Evolutionary conservation across 2,113 vertebrate species (phyloP), one percentile per base, ranked within the genome.

Genomic region (Dicrurus megarhynchus): DNA sequence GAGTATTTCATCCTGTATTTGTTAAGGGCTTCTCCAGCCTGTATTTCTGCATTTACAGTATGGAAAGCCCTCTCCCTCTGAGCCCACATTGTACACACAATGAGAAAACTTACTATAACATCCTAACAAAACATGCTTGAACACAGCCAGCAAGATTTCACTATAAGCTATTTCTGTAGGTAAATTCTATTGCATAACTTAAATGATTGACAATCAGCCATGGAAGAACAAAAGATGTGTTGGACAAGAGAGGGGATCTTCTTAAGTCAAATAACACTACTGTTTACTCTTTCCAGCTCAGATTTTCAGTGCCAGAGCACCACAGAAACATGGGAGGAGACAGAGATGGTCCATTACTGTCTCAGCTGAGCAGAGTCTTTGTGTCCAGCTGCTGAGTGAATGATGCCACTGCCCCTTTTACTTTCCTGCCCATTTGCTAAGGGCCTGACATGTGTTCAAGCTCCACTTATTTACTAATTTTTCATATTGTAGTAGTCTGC

Each of bases 111-210:
- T 44, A 47, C 44, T 35, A 61, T 59, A 93, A 44, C 13, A 46
- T 59, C 61, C 42, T 69, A 50, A 83, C 11, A 26, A 68, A 89
- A 65, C 71, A 80, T 91, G 93, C 84, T 94, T 65, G 77, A 93
- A 94, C 87, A 93, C 13, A 94, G 74, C 16, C 81, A 87, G 63
- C 14, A 35, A 79, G 75, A 93, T 88, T 95, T 91, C 47, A 47
- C 70, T 94, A 39, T 19, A 73, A 78, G 69, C 74, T 93, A 83
- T 85, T 80, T 83, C 78, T 70, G 33, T 24, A 53, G 33, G 46
- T 52, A 83, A 90, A 91, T 70, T 73, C 79, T 17, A 18, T 93
- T 94, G 84, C 5, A 0, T 65, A 95, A 96, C 15, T 50, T 65
- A 65, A 85, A 52, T 7, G 9, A 93, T 7, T 75, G 41, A 69